Evolutionary conservation across 2,797 vertebrate genomes (phyloP).

Genomic region (Syngnathus rostellatus): DNA sequence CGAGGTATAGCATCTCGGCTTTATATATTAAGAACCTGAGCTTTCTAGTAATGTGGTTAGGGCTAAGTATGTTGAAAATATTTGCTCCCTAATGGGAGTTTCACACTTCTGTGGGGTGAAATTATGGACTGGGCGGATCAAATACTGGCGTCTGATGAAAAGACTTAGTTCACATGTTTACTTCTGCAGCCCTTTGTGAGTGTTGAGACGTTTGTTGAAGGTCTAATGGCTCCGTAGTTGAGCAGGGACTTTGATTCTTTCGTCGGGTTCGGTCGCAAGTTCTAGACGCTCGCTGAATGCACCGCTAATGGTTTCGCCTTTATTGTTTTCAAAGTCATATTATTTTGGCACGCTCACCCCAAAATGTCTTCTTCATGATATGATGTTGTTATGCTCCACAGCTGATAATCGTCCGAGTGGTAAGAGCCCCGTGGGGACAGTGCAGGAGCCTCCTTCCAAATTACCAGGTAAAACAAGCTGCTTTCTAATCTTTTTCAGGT

Average conservation of each 20-base stretch:
- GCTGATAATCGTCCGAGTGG: conserved; percentile 89
- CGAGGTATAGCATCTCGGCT: too few relatives aligned
- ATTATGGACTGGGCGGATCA: conserved; percentile 52
- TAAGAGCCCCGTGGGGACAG: conserved; percentile 76
- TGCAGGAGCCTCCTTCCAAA: conserved; percentile 80
- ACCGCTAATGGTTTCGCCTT: conserved; percentile 11
- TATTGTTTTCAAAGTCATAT: conserved; percentile 12
- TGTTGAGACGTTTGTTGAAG: conserved; percentile 54
- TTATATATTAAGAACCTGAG: too few relatives aligned
- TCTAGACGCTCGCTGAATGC: neutral
- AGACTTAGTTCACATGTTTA: conserved; percentile 31
- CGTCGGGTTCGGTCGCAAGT: conserved; percentile 8
- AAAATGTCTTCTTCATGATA: neutral
- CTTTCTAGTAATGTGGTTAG: too few relatives aligned
- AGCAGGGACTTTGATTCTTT: conserved; percentile 21
- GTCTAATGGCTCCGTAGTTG: conserved; percentile 25
- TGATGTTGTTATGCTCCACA: conserved; percentile 47
- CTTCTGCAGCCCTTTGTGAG: conserved; percentile 26
- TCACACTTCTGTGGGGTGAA: conserved; percentile 57
- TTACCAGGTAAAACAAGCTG: conserved; percentile 70
- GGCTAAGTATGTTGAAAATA: too few relatives aligned
- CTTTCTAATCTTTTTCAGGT: neutral
- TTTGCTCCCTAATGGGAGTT: conserved; percentile 20
- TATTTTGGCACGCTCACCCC: neutral
- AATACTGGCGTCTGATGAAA: conserved; percentile 61